Percentiles rank a stretch among this genome's conserved stretches.
Evolutionary conservation across 2,797 vertebrate species (phyloP).

Genomic region (Hirundo rustica): DNA sequence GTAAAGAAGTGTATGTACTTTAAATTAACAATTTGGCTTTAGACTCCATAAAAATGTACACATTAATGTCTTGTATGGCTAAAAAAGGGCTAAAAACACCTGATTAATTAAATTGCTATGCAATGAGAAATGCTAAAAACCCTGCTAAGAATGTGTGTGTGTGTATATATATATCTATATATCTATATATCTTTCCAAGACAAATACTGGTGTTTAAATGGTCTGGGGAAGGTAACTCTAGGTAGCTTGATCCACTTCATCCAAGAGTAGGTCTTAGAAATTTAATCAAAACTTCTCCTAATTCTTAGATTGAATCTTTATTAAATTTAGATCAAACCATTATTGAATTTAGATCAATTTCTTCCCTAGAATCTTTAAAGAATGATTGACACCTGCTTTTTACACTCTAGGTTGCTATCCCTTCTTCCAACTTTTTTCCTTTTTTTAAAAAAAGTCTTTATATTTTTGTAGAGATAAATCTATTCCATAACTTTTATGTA

Average conservation of each 20-base stretch:
- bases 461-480: background rate
- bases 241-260: background rate
- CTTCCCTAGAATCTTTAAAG: background rate
- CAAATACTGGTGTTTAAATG: background rate
- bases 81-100: background rate
- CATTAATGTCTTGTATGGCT: background rate
- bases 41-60: background rate
- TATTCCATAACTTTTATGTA: background rate
- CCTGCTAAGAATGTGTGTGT: background rate
- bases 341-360: background rate
- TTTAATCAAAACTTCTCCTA: background rate
- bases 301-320: background rate
- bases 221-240: background rate
- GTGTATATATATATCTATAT: background rate
- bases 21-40: background rate
- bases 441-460: background rate
- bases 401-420: background rate
- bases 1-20: background rate
- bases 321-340: background rate
- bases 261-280: background rate
- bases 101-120: background rate
- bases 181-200: background rate
- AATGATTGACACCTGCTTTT: background rate
- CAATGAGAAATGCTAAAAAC: background rate
- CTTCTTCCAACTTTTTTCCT: background rate